Percentiles rank a stretch among this genome's conserved stretches.
Conservation (phyloP, 2,888 invertebrate genomes). For the Branchellion lobata region DNA sequence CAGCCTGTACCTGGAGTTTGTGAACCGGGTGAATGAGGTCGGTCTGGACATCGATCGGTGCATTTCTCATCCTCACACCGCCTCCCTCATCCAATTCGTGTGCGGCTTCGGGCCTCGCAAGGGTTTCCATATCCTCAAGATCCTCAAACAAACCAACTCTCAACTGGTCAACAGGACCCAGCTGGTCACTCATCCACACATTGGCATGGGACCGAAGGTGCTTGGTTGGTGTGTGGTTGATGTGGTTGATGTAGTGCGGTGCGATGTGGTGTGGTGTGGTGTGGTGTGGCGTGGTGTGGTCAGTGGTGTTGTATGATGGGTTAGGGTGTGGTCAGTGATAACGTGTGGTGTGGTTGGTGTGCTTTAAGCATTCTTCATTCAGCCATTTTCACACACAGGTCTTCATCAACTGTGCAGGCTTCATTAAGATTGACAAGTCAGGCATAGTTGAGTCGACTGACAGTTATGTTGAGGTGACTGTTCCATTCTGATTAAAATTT, state of each 20-base stretch:
- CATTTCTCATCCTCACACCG: conserved; percentile 81
- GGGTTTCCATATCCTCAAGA: conserved; percentile 67
- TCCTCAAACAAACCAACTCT: conserved; percentile 73
- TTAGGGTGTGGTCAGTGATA: too few species aligned
- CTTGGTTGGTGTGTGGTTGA: not conserved
- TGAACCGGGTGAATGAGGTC: conserved; percentile 93
- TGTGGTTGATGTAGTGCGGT: not conserved
- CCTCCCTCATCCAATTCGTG: conserved; percentile 86
- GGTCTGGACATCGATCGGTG: conserved; percentile 95
- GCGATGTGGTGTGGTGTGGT: not conserved
- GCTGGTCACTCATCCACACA: conserved; percentile 85
- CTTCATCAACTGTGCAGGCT: conserved; percentile 97
- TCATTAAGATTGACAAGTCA: conserved; percentile 96
- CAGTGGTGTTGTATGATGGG: not conserved
- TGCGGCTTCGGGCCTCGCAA: conserved; percentile 95
- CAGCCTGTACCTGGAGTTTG: conserved; percentile 80
- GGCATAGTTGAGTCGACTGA: conserved; percentile 74
- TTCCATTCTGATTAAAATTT: too few species aligned
- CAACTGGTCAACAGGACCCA: conserved; percentile 90
- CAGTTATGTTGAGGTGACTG: conserved; percentile 27
- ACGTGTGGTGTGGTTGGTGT: not conserved
- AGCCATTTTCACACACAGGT: conserved; percentile 65
- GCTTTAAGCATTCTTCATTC: too few species aligned
- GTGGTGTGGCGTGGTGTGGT: not conserved
- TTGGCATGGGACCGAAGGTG: conserved; percentile 90